These are phyloP conservation scores for Muscicapa adusta DNA, from an alignment of 2,113 vertebrate species.

Conservation along the genomic window DNA sequence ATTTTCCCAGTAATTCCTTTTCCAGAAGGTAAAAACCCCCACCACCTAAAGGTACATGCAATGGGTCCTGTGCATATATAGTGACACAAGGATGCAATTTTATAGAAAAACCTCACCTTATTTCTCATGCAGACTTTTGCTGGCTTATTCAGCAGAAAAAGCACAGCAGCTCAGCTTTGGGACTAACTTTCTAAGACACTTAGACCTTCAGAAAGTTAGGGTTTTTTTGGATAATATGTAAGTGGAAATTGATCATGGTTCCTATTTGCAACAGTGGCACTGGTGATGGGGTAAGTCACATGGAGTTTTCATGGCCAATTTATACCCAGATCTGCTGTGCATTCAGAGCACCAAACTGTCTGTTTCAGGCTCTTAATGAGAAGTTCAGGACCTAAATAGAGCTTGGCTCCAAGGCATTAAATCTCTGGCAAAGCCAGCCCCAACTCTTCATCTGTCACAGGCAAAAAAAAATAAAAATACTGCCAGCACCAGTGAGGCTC, in stretches of 20 bases:
- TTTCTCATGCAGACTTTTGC: not conserved
- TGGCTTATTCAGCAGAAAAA: not conserved
- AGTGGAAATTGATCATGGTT: not conserved
- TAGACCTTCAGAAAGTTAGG: not conserved
- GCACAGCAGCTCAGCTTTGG: not conserved
- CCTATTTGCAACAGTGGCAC: not conserved
- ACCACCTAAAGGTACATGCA: not conserved
- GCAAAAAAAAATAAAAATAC: not conserved
- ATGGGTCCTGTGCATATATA: not conserved
- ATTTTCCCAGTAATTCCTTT: not conserved
- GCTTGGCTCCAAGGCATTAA: not conserved
- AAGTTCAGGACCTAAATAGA: not conserved
- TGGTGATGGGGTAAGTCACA: not conserved
- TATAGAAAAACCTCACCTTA: not conserved
- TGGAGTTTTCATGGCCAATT: fast-evolving
- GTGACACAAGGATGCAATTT: not conserved
- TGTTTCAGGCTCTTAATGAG: not conserved
- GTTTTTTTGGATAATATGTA: not conserved
- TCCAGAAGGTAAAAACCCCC: not conserved
- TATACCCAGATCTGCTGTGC: not conserved
- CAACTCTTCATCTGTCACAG: not conserved
- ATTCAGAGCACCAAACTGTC: not conserved
- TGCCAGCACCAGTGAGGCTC: not conserved
- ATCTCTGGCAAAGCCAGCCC: not conserved
- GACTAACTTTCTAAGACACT: not conserved